Base-by-base conservation (phyloP, 2,113 vertebrate species). In the Carassius carassius region DNA sequence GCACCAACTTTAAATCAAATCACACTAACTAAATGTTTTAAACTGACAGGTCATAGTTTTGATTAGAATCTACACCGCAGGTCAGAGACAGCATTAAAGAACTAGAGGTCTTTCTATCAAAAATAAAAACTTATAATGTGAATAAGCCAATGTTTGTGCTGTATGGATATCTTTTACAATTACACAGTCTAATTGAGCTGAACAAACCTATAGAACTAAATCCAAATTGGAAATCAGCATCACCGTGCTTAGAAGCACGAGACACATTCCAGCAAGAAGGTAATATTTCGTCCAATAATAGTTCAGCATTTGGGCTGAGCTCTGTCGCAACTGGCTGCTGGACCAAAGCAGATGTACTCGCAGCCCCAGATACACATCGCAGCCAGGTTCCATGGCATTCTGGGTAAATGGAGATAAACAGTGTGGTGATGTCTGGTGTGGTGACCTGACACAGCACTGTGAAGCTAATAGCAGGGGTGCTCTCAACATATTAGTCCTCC, bases 391-490 rank as follows among this genome's bases (percentile, higher is more conserved):
- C 47, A 72, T 72, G 62, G 88, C 60, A 77, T 91, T 89, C 63
- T 83, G 85, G 89, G 87, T 82, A 90, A 91, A 92, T 86, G 86
- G 86, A 92, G 91, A 93, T 88, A 89, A 92, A 91, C 86, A 91
- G 88, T 89, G 88, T 81, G 84, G 90, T 58, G 85, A 86, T 65
- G 67, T 85, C 75, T 88, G 81, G 87, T 70, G 84, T 86, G 86
- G 89, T 76, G 89, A 81, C 91, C 91, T 91, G 92, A 93, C 92
- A 88, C 91, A 91, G 92, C 92, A 92, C 90, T 72, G 51, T 88
- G 79, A 69, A 80, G 5, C 85, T 67, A 78, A 89, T 81, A 32
- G 91, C 80, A 85, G 83, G 88, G 90, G 86, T 83, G 87, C 92
- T 84, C 91, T 92, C 93, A 93, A 90, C 79, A 54, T 87, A 93